These are phyloP conservation scores for Lordiphosa stackelbergi DNA, from an alignment of 1,140 invertebrate species.

Conservation along the genomic window DNA sequence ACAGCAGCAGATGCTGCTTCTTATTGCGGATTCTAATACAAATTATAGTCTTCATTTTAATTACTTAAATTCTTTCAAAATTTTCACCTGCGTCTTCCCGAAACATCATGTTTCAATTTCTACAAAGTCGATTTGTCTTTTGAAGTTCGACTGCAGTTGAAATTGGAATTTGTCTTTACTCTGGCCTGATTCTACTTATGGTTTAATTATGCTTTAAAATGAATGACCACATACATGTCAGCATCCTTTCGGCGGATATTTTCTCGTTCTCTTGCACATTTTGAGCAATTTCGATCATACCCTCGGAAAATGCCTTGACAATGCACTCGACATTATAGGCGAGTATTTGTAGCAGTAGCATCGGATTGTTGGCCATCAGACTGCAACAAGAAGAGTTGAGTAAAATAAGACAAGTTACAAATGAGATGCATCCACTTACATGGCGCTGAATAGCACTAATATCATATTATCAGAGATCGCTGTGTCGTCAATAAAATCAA, in stretches of 20 bases:
- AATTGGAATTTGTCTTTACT: too few species aligned
- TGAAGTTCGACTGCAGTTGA: too few species aligned
- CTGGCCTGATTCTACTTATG: neutral
- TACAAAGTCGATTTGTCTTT: too few species aligned
- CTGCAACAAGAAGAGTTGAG: slow-evolving; percentile 25
- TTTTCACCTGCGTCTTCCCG: too few species aligned
- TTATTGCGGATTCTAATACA: too few species aligned
- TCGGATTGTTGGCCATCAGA: slow-evolving; percentile 72
- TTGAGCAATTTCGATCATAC: slow-evolving; percentile 71
- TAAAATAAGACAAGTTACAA: neutral
- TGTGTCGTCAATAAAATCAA: slow-evolving; percentile 75
- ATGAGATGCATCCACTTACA: slow-evolving; percentile 45
- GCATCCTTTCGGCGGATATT: slow-evolving; percentile 70
- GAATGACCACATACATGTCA: slow-evolving; percentile 54
- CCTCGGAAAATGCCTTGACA: slow-evolving; percentile 74
- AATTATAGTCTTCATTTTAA: too few species aligned
- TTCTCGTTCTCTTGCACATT: slow-evolving; percentile 66
- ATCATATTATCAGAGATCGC: slow-evolving; percentile 76
- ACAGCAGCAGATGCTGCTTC: too few species aligned
- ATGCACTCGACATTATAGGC: slow-evolving; percentile 75
- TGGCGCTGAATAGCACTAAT: slow-evolving; percentile 75
- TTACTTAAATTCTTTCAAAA: too few species aligned
- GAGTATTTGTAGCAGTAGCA: slow-evolving; percentile 75
- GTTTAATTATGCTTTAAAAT: neutral
- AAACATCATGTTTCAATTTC: neutral